These are phyloP conservation scores for Corvus hawaiiensis DNA, from an alignment of 2,113 vertebrate genomes.

Conservation along the genomic window DNA sequence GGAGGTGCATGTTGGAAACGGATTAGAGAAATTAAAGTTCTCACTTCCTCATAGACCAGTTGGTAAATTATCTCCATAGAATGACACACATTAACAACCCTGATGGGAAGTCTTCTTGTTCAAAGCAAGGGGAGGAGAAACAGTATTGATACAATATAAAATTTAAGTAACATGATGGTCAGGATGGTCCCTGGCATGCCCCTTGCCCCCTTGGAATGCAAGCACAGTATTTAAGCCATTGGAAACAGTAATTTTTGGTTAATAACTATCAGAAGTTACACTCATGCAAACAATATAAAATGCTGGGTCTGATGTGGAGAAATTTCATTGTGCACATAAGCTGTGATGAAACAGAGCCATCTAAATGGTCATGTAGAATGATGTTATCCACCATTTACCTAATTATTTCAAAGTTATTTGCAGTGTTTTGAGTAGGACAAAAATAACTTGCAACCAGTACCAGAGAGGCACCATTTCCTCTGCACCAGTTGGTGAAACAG, in stretches of 20 bases:
- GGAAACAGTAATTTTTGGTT: neutral
- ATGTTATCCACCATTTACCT: neutral
- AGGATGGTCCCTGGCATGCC: neutral
- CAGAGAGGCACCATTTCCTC: neutral
- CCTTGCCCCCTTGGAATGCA: neutral
- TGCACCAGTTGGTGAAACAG: neutral
- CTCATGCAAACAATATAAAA: neutral
- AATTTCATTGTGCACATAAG: neutral
- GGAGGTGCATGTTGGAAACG: neutral
- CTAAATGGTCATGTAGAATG: neutral
- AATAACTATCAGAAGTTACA: neutral
- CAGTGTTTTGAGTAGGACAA: neutral
- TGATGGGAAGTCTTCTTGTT: neutral
- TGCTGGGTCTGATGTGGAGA: neutral
- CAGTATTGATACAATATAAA: neutral
- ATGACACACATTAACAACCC: neutral
- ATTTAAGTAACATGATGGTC: neutral
- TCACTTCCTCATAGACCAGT: neutral
- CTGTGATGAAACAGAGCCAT: neutral
- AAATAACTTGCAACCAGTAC: neutral
- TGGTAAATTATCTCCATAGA: neutral
- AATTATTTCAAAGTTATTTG: neutral
- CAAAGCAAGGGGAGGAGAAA: neutral
- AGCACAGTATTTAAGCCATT: neutral
- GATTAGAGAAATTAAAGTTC: neutral